Evolutionary conservation across 2,888 invertebrate species (phyloP).

Genomic region (Cryptus armator): DNA sequence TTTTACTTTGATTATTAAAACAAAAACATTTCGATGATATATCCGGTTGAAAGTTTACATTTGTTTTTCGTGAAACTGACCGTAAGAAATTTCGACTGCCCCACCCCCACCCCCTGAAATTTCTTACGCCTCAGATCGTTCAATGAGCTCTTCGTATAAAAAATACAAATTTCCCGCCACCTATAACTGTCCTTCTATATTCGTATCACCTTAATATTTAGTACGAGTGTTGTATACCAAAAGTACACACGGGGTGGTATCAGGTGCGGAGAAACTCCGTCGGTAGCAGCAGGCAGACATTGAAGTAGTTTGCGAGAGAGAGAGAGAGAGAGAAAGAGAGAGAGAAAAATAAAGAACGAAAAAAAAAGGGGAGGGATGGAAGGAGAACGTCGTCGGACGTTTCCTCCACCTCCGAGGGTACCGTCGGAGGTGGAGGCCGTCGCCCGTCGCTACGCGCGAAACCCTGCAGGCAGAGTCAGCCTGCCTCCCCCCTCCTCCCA

Average conservation of each 20-base stretch:
- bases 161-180: background rate
- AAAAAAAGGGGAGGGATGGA: slow-evolving; percentile 30
- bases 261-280: slow-evolving; percentile 60
- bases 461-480: slow-evolving; percentile 32
- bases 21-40: no score
- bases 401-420: slow-evolving; percentile 36
- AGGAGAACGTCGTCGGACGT: slow-evolving; percentile 66
- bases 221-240: slow-evolving; percentile 64
- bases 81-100: no score
- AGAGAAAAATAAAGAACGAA: slow-evolving; percentile 56
- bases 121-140: background rate
- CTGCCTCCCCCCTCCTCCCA: slow-evolving; percentile 50
- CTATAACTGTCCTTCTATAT: background rate
- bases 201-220: slow-evolving; percentile 19
- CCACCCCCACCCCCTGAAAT: no score
- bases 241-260: slow-evolving; percentile 62
- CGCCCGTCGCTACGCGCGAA: slow-evolving; percentile 77
- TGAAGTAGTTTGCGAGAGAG: slow-evolving; percentile 44
- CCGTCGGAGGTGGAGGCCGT: slow-evolving; percentile 66
- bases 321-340: slow-evolving; percentile 61
- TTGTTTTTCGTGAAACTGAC: no score
- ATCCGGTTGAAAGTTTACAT: no score
- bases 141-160: background rate
- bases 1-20: no score
- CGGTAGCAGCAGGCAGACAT: slow-evolving; percentile 72